Conservation (phyloP, 2,888 invertebrate species). For the Diarsia rubi region DNA sequence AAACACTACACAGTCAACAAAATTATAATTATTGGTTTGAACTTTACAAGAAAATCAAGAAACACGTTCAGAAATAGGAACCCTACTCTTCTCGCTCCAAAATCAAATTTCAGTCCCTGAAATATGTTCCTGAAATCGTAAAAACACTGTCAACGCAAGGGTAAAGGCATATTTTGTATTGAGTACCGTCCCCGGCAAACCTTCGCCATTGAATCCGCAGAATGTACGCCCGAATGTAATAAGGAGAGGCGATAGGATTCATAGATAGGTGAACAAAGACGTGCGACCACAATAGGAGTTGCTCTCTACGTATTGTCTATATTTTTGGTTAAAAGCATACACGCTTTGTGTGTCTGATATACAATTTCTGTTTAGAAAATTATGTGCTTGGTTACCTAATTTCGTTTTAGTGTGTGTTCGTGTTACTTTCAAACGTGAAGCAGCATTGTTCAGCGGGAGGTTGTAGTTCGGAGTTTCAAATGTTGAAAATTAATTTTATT, state of each 20-base stretch:
- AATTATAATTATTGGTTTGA: background rate
- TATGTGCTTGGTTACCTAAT: slow-evolving; percentile 60
- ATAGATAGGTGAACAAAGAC: slow-evolving; percentile 82
- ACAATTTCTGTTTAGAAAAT: slow-evolving; percentile 61
- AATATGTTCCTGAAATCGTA: slow-evolving; percentile 55
- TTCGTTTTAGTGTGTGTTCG: slow-evolving; percentile 57
- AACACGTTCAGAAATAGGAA: background rate
- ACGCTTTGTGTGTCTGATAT: slow-evolving; percentile 63
- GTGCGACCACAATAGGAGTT: slow-evolving; percentile 74
- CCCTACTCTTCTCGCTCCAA: slow-evolving; percentile 12
- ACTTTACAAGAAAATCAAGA: background rate
- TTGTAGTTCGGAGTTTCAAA: slow-evolving; percentile 40
- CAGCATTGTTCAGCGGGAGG: slow-evolving; percentile 46
- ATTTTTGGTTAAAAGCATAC: slow-evolving; percentile 70
- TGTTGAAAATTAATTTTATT: slow-evolving; percentile 31
- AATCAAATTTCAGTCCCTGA: slow-evolving; percentile 42
- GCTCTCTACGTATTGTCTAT: slow-evolving; percentile 76
- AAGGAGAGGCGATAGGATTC: slow-evolving; percentile 78
- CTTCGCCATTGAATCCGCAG: slow-evolving; percentile 68
- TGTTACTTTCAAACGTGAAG: slow-evolving; percentile 42
- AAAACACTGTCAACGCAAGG: slow-evolving; percentile 59
- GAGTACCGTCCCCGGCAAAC: slow-evolving; percentile 61
- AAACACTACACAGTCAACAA: background rate
- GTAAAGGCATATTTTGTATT: slow-evolving; percentile 65
- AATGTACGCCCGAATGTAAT: slow-evolving; percentile 75